Conservation (phyloP, 2,113 vertebrate genomes). For the Brienomyrus brachyistius region DNA sequence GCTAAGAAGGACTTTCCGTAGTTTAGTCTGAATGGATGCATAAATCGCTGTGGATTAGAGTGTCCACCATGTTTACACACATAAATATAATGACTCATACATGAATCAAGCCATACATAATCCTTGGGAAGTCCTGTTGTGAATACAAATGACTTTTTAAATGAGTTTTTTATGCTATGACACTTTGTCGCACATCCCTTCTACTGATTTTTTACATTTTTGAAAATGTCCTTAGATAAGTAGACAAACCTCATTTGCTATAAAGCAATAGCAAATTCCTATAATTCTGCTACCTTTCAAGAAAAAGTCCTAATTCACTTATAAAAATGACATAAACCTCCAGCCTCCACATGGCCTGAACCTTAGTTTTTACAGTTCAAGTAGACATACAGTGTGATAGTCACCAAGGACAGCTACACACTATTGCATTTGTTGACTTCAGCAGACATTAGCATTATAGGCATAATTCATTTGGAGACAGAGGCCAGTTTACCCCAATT, state of each 20-base stretch:
- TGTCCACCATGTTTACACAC: background rate
- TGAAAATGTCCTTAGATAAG: background rate
- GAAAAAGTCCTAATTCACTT: background rate
- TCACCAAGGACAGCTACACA: background rate
- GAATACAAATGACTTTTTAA: background rate
- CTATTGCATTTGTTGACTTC: background rate
- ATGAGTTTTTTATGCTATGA: background rate
- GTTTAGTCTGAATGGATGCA: conserved; percentile 1
- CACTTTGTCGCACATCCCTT: background rate
- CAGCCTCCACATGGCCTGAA: background rate
- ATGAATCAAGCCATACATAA: background rate
- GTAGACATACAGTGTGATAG: background rate
- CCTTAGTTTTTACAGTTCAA: background rate
- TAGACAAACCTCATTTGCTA: background rate
- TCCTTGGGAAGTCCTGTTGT: background rate
- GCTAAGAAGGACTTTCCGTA: background rate
- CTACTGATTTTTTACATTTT: background rate
- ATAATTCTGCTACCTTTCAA: background rate
- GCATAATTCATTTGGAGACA: background rate
- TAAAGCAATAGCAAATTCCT: background rate
- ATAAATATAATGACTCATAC: background rate
- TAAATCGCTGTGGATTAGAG: background rate
- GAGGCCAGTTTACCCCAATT: background rate
- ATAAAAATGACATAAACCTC: background rate
- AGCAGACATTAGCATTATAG: background rate